A percentile compares a stretch with the other conserved stretches of the same genome.
Evolutionary conservation across 2,113 vertebrate genomes (phyloP).

Genomic region (Dicrurus megarhynchus): DNA sequence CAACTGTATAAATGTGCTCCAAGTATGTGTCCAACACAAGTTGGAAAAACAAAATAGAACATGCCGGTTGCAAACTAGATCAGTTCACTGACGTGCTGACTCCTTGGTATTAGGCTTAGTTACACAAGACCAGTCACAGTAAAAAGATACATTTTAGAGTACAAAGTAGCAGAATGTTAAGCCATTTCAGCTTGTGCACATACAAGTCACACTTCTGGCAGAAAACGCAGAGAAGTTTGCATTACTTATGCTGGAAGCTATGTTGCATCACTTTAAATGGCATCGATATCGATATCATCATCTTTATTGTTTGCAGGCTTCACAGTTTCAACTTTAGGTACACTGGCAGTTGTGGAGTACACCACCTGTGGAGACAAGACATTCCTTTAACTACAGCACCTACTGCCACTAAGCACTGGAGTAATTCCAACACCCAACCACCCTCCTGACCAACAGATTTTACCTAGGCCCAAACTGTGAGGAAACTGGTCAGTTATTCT

Average conservation of each 20-base stretch:
- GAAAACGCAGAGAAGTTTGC: slow-evolving; percentile 66
- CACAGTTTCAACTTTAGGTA: slow-evolving; percentile 95
- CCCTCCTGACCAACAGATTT: neutral
- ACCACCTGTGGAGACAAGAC: slow-evolving; percentile 82
- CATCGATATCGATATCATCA: slow-evolving; percentile 98
- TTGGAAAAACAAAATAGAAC: slow-evolving; percentile 75
- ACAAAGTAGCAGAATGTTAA: slow-evolving; percentile 77
- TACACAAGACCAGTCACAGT: slow-evolving; percentile 77
- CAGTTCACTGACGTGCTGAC: slow-evolving; percentile 70
- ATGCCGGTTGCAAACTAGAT: slow-evolving; percentile 80
- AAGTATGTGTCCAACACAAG: slow-evolving; percentile 76
- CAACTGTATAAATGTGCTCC: slow-evolving; percentile 79
- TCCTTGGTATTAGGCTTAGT: slow-evolving; percentile 75
- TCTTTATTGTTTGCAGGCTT: slow-evolving; percentile 87
- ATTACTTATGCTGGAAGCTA: slow-evolving; percentile 71
- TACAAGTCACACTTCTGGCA: slow-evolving; percentile 78
- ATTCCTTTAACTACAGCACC: neutral
- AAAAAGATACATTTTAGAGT: slow-evolving; percentile 71
- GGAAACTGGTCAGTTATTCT: fast-evolving
- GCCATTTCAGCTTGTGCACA: slow-evolving; percentile 74
- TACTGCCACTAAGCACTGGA: too few relatives aligned
- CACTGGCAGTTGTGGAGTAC: slow-evolving; percentile 89
- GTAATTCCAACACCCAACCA: fast-evolving
- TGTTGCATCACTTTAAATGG: slow-evolving; percentile 82
- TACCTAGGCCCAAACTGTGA: fast-evolving